Evolutionary conservation across 2,113 vertebrate species (phyloP).

Genomic region (Glaucomys volans): DNA sequence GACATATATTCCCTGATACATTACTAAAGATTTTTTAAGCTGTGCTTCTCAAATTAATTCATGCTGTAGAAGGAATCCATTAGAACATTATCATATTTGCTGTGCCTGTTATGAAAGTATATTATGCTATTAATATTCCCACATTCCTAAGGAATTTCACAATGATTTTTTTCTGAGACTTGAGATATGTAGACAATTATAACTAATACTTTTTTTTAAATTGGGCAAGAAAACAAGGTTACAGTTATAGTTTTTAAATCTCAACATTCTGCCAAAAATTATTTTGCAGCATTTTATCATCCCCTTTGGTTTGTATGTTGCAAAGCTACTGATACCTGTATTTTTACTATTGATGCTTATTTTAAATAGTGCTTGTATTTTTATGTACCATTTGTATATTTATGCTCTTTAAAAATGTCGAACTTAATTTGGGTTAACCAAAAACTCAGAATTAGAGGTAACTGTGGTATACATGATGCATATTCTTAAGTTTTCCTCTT

Average conservation of each 20-base stretch:
- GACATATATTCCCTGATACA: neutral
- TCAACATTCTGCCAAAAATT: neutral
- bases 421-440: neutral
- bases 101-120: neutral
- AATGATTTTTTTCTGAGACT: neutral
- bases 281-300: slow-evolving; percentile 57
- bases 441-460: slow-evolving; percentile 4
- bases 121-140: neutral
- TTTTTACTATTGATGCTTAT: neutral
- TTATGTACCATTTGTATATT: slow-evolving; percentile 13
- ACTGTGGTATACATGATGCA: neutral
- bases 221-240: slow-evolving; percentile 34
- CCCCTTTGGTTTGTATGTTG: slow-evolving; percentile 29
- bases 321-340: slow-evolving; percentile 62
- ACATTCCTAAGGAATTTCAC: neutral
- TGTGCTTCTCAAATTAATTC: neutral
- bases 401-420: neutral
- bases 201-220: slow-evolving; percentile 45
- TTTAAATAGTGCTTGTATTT: slow-evolving; percentile 2
- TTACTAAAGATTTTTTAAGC: slow-evolving; percentile 17
- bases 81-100: neutral
- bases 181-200: slow-evolving; percentile 27
- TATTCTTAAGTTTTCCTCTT: neutral
- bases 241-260: slow-evolving; percentile 57
- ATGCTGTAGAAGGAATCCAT: neutral